Base-by-base conservation (phyloP, 2,113 vertebrate genomes). In the Rhagologus leucostigma region DNA sequence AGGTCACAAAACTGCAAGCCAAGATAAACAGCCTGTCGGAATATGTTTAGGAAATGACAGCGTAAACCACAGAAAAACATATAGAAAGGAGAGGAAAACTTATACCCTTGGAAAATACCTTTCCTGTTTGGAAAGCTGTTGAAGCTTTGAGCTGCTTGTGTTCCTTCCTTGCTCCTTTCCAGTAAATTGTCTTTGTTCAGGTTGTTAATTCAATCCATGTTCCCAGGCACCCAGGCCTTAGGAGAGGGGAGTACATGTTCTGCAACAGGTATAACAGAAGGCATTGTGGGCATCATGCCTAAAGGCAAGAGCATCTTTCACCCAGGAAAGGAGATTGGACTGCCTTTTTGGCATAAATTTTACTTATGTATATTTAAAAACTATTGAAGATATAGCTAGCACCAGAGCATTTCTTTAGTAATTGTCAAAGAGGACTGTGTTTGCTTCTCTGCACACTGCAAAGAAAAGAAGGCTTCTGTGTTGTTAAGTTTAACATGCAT, bases 11-110 rank as follows among this genome's bases (percentile, higher is more conserved):
- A 64, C 70, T 70, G 39, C 37, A 80, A 82, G 71, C 87, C 91
- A 95, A 93, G 71, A 42, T 90, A 96, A 91, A 94, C 82, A 91
- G 32, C 29, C 46, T 95, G 67, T 67, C 63, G 60, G 77, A 89
- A 67, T 87, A 87, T 53, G 41, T 89, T 94, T 95, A 91, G 74
- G 33, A 95, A 95, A 89, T 82, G 49, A 32, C 35, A 89, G 53
- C 56, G 27, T 77, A 88, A 94, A 90, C 78, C 85, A 86, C 57
- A 90, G 52, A 56, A 95, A 88, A 91, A 89, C 35, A 55, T 79
- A 68, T 3, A 88, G 67, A 87, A 80, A 76, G 64, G 44, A 63
- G 75, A 87, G 18, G 33, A 73, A 89, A 93, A 84, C 30, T 15
- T 67, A 35, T 69, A 82, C 46, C 57, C 30, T 81, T 94, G 64